phyloP scores from a whole-genome alignment of 2,888 invertebrate species.

The Xestoiulus laeticollis region DNA sequence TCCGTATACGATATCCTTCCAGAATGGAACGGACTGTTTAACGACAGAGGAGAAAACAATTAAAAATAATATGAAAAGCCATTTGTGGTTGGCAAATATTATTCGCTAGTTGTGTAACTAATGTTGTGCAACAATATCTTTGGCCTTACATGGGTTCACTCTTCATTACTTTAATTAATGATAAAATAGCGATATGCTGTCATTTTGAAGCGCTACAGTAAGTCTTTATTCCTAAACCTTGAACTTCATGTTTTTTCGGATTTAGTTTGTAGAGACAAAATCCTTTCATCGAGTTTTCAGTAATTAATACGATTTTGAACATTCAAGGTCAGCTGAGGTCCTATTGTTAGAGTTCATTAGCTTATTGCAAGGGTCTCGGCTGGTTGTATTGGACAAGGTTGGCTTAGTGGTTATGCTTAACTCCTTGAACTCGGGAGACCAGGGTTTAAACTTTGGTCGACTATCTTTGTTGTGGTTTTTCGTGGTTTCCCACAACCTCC shows the following conservation, averaged over 20 bases:
- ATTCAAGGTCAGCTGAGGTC: neutral
- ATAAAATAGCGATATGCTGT: neutral
- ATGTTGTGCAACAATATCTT: neutral
- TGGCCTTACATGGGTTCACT: neutral
- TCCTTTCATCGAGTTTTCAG: neutral
- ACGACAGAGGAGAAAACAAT: neutral
- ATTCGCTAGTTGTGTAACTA: neutral
- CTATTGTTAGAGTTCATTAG: neutral
- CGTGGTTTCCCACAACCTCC: too few relatives aligned
- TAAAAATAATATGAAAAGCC: neutral
- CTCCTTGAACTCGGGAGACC: too few relatives aligned
- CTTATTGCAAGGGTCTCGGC: neutral
- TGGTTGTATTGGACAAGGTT: neutral
- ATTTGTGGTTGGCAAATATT: neutral
- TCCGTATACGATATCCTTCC: constrained; percentile 62
- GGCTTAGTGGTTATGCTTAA: too few relatives aligned
- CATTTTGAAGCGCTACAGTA: neutral
- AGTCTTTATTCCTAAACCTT: neutral
- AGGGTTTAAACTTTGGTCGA: too few relatives aligned
- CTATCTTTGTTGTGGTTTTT: too few relatives aligned
- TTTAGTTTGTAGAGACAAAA: neutral
- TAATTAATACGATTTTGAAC: neutral
- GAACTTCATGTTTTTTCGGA: neutral
- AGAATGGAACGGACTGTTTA: constrained; percentile 57
- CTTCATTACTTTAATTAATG: neutral